phyloP scores from a whole-genome alignment of 2,797 vertebrate species.

The Poecilia gillii region DNA sequence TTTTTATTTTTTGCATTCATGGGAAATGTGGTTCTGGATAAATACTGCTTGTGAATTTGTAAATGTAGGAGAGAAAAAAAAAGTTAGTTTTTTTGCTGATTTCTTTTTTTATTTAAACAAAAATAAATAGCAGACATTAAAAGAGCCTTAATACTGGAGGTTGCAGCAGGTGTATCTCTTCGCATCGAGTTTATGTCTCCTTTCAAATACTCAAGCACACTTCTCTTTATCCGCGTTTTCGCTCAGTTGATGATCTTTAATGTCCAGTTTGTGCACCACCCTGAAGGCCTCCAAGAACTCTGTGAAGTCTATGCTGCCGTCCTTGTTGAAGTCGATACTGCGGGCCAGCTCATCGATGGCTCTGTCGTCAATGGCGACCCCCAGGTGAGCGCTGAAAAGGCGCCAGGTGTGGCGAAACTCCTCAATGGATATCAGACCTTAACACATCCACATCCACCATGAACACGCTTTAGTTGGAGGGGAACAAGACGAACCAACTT shows the following conservation, averaged over 20 bases:
- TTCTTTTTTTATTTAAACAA: not conserved
- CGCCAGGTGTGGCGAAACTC: conserved; percentile 95
- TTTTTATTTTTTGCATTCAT: conserved; percentile 12
- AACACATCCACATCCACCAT: not conserved
- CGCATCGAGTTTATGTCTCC: not conserved
- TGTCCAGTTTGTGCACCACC: conserved; percentile 90
- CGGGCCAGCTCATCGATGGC: conserved; percentile 88
- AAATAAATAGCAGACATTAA: not conserved
- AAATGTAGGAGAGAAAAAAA: not conserved
- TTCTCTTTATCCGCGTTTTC: conserved; percentile 41
- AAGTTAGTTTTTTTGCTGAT: not conserved
- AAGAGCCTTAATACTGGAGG: not conserved
- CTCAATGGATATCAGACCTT: conserved; percentile 93
- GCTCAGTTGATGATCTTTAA: conserved; percentile 74
- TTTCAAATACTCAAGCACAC: conserved; percentile 1
- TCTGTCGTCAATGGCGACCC: conserved; percentile 78
- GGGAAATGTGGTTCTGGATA: not conserved
- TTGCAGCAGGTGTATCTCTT: not conserved
- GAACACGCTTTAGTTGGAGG: not conserved
- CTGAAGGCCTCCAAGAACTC: conserved; percentile 97
- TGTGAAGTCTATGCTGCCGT: conserved; percentile 95
- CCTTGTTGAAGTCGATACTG: conserved; percentile 95
- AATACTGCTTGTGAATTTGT: not conserved
- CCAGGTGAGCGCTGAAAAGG: conserved; percentile 89
- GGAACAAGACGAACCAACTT: not conserved